Evolutionary conservation across 30 jellyfish, hydroid and myxozoan species (phyloP), one percentile per base, ranked within the genome.

Genomic region (Phacellophora camtschatica): DNA sequence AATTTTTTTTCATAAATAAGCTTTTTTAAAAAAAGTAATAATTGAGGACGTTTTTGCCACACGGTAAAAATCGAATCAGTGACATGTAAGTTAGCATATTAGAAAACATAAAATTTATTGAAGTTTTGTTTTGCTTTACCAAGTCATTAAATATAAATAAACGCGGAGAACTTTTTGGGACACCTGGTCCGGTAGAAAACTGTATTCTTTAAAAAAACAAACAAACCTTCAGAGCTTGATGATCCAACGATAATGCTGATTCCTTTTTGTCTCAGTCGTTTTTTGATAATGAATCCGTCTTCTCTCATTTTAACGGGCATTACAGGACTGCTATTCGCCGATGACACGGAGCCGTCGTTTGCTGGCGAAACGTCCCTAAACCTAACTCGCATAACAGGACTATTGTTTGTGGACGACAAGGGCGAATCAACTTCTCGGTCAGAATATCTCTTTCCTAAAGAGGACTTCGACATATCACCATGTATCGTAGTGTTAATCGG

Each of bases 171-270:
- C n/a, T n/a, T n/a, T n/a, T n/a, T n/a, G n/a, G n/a, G n/a, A n/a
- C n/a, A n/a, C n/a, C n/a, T n/a, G n/a, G n/a, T n/a, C n/a, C n/a
- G n/a, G n/a, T n/a, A n/a, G n/a, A n/a, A n/a, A 53, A 22, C 68
- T 10, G 20, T 8, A 12, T 15, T 8, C 68, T 8, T 6, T 22
- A 23, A 27, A 29, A 66, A 71, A 5, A 18, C 28, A 61, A 41
- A 67, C 72, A 27, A 55, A 78, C 94, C 97, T 71, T 78, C 93
- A 5, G 97, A 88, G 45, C 97, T 88, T 16, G 95, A 81, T 13
- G 95, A 81, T 18, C 95, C 95, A 53, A 88, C 88, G 27, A 88
- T 74, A 39, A 88, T 88, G 62, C 97, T 88, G 74, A 88, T 80
- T 61, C 97, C 97, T 24, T 74, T 81, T 55, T 88, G 97, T 24